Evolutionary conservation across 92 coral and sea anemone species (phyloP), one percentile per base, ranked within the genome.

Genomic region (Actinostola sp.): DNA sequence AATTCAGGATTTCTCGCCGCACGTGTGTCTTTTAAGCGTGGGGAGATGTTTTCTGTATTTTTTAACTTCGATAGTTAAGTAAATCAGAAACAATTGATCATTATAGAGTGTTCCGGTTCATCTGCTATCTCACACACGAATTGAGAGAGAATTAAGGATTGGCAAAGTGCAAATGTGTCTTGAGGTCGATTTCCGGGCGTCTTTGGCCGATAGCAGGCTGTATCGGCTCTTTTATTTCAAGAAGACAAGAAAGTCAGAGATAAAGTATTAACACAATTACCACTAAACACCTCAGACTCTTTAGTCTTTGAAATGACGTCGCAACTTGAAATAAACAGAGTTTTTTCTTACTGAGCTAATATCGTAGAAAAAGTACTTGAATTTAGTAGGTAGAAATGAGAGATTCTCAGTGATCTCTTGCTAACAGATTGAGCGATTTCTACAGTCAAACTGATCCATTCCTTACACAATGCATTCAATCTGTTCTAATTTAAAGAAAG

Each of bases 121-220:
- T 21, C 48, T 50, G 62, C 21, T 50, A 33, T 68, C 58, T 49
- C 21, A 39, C 74, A 68, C 62, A 68, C 62, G 49, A 34, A 48
- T 33, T 68, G 30, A 29, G 46, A 48, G 61, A 33, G 62, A 68
- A 46, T 68, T 68, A 61, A 34, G 11, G 46, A 34, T n/a, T 61
- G n/a, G 20, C 39, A 68, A 64, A 68, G 74, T 48, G 63, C n/a
- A 52, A 68, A 68, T 68, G 62, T 31, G 74, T 48, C 45, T 68
- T 34, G 7, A 3, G 2, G 8, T 51, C 15, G 33, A 48, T 51
- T 44, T 68, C 74, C 74, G 74, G 74, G 0, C 32, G 49, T 24
- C 13, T 64, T 39, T 27, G 12, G 0, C 8, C n/a, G 38, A 61
- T 35, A 35, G 30, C 66, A 0, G 2, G 20, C 14, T 28, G 61